Evolutionary conservation across 2,113 vertebrate species (phyloP), one percentile per base, ranked within the genome.

Genomic region (Ahaetulla prasina): DNA sequence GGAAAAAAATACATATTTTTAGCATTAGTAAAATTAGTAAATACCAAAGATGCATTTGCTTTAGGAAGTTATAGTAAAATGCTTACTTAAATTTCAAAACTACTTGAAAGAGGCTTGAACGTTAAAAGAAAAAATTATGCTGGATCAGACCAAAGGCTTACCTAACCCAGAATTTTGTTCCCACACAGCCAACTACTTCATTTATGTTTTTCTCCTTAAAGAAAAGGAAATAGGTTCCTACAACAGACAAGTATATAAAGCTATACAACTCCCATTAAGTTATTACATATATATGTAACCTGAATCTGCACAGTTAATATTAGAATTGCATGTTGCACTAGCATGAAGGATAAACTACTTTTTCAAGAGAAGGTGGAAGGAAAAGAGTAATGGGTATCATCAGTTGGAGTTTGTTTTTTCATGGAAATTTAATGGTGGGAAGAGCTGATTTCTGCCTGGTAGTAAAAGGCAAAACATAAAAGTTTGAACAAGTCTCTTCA

Each of bases 1-100:
- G 93, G 93, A 3, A 91, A 94, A 93, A 90, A 94, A 94, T 94
- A 52, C 35, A 8, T 80, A 89, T 95, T 92, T 90, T 92, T 92
- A 92, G 27, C 45, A 47, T 52, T 85, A 54, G 8, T 85, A 45
- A 85, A 54, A 91, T 49, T 8, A 60, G 47, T 39, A 23, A 39
- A 53, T 53, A 9, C 39, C 2, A 9, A 54, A 27, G 27, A 85
- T 25, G 8, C 43, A 30, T 85, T 23, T 30, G 5, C 50, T 43
- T 63, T 88, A 12, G 20, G 18, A 14, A 49, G 45, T 63, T 91
- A 87, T 20, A 60, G 16, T 49, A 25, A 60, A 91, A 49, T 50
- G n/a, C 18, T 45, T 20, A 68, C 22, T 88, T 88, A 11, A 25
- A 85, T n/a, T 14, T 92, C 50, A 80, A 74, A 60, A 88, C 12